Evolutionary conservation across 2,888 invertebrate genomes (phyloP).

Genomic region (Rotaria macrura): DNA sequence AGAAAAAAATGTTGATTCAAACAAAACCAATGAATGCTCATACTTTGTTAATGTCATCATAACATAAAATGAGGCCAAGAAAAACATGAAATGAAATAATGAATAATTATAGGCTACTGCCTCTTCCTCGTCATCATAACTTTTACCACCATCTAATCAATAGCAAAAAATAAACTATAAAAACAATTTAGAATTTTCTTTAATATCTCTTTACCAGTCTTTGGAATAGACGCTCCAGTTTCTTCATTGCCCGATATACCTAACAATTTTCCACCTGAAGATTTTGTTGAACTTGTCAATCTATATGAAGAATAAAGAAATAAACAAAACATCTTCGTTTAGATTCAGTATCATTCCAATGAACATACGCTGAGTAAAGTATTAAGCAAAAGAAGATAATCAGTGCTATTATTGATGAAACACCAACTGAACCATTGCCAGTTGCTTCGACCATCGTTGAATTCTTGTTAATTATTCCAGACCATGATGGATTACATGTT

Average conservation of each 20-base stretch:
- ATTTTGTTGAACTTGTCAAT: not conserved
- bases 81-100: constrained; percentile 90
- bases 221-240: not conserved
- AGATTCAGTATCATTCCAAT: not conserved
- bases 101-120: constrained; percentile 86
- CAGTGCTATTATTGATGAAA: not conserved
- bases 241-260: constrained; percentile 4
- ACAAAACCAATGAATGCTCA: constrained; percentile 73
- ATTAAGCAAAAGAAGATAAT: not conserved
- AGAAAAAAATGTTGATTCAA: too few species aligned
- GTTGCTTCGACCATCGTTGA: not conserved
- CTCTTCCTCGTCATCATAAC: constrained; percentile 80
- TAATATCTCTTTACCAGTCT: not conserved
- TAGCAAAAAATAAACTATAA: not conserved
- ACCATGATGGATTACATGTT: constrained; percentile 36
- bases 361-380: not conserved
- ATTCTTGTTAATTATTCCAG: not conserved
- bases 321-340: not conserved
- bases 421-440: not conserved
- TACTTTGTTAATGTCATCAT: constrained; percentile 97
- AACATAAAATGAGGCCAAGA: constrained; percentile 85
- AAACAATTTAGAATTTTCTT: not conserved
- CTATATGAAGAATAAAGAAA: not conserved
- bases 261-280: not conserved
- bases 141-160: constrained; percentile 45